Percentiles rank a stretch among this genome's conserved stretches.
Evolutionary conservation across 2,888 invertebrate genomes (phyloP).

Genomic region (Trichopria drosophilae): DNA sequence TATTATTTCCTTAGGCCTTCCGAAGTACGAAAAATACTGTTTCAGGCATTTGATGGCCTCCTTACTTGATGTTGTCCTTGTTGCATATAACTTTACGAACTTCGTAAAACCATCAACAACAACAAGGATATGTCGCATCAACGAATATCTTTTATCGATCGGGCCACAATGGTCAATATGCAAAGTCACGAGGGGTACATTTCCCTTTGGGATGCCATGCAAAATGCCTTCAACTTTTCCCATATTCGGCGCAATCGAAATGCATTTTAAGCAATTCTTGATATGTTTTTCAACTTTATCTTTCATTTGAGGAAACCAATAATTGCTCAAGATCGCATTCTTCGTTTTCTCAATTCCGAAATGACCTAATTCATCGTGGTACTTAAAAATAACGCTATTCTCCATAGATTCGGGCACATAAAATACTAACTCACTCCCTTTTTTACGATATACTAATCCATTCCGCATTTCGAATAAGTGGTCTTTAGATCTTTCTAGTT

Average conservation of each 20-base stretch:
- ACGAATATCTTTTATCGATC: background rate
- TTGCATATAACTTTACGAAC: slow-evolving; percentile 38
- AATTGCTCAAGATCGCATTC: slow-evolving; percentile 17
- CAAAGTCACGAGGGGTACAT: slow-evolving; percentile 37
- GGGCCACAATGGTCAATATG: slow-evolving; percentile 39
- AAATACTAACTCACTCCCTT: slow-evolving; percentile 24
- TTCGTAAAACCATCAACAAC: slow-evolving; percentile 44
- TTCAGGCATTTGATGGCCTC: slow-evolving; percentile 27
- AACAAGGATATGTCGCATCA: slow-evolving; percentile 37
- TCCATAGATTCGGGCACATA: slow-evolving; percentile 33
- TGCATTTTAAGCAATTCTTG: slow-evolving; percentile 26
- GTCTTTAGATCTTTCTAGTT: slow-evolving; percentile 21
- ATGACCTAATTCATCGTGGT: slow-evolving; percentile 33
- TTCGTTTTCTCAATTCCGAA: slow-evolving; percentile 29
- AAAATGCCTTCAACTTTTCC: slow-evolving; percentile 29
- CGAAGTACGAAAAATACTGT: slow-evolving; percentile 27
- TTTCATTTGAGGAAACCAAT: slow-evolving; percentile 36
- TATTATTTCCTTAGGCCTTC: slow-evolving; percentile 25
- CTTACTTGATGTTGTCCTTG: slow-evolving; percentile 27
- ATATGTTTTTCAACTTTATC: slow-evolving; percentile 16
- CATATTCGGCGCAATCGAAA: slow-evolving; percentile 22
- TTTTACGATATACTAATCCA: slow-evolving; percentile 32
- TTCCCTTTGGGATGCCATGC: slow-evolving; percentile 27
- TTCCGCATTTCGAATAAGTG: slow-evolving; percentile 28
- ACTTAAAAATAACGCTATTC: slow-evolving; percentile 24